Percentiles rank a stretch among this genome's conserved stretches.
These are phyloP conservation scores for Halictus rubicundus DNA, from an alignment of 1,140 invertebrate genomes.

Conservation along the genomic window DNA sequence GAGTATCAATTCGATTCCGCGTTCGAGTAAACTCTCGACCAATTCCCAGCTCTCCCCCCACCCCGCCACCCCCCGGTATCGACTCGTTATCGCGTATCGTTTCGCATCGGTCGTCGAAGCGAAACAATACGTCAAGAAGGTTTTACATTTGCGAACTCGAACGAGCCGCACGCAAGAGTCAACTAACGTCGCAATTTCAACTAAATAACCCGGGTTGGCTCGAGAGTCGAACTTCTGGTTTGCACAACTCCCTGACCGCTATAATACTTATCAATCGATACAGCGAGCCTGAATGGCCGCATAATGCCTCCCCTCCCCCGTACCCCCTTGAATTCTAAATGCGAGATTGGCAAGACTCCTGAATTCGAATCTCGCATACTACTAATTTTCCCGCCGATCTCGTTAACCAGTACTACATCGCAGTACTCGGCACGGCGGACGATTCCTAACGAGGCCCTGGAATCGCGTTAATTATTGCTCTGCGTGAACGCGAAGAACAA, in stretches of 20 bases:
- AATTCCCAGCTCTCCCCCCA: not conserved
- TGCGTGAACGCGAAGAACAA: not conserved
- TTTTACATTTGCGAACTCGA: not conserved
- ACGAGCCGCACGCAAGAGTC: not conserved
- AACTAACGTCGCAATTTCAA: not conserved
- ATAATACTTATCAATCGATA: slow-evolving; percentile 39
- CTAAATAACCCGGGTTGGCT: slow-evolving; percentile 3
- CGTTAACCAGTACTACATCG: slow-evolving; percentile 15
- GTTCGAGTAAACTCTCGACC: not conserved
- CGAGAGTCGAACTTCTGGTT: not conserved
- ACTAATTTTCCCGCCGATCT: slow-evolving; percentile 52
- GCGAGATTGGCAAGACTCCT: slow-evolving; percentile 49
- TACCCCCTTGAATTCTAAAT: slow-evolving; percentile 27
- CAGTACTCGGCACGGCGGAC: not conserved
- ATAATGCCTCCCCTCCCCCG: not conserved
- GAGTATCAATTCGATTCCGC: not conserved
- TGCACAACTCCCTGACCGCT: slow-evolving; percentile 3
- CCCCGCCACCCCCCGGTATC: no score
- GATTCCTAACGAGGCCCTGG: not conserved
- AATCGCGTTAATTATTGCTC: not conserved
- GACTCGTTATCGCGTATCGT: not conserved
- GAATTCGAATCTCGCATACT: slow-evolving; percentile 47
- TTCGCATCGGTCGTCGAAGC: not conserved
- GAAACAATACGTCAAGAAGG: not conserved
- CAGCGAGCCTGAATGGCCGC: slow-evolving; percentile 1